Base-by-base conservation (phyloP, 2,888 invertebrate species). In the Cerastis leucographa region DNA sequence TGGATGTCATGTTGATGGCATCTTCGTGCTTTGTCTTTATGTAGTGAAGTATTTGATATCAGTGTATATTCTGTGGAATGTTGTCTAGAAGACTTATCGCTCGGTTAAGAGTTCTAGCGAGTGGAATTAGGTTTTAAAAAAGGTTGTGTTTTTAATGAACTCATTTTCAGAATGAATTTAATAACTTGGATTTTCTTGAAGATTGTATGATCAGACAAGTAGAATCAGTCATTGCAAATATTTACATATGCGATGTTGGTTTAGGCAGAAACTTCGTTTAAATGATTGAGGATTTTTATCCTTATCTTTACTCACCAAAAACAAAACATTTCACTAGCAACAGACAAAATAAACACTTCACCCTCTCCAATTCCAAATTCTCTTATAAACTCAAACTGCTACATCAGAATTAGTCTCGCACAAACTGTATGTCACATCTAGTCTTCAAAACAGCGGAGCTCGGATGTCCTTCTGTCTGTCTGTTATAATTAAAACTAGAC, bases 401-500 rank as follows among this genome's bases (percentile, higher is more conserved):
- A 19, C 64, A 29, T 71, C 71, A 54, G 68, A 78, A 83, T 80
- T 66, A 80, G 44, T 80, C 73, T n/a, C 25, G 29, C 64, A 73
- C 59, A 69, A 62, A 70, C 74, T 72, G 54, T 14, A 42, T 49
- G 74, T 81, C 79, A 76, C 67, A 78, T 78, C 79, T 83, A 80
- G 87, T 88, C 85, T 70, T 84, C 87, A 74, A 70, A 82, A 80
- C 87, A 83, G 76, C 62, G 81, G 9, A 51, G 70, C 82, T 86
- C 83, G 76, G 83, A 81, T 83, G 81, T 87, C 86, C 78, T 71
- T 79, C 85, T 70, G 82, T 85, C 81, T 76, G 85, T 87, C 86
- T 59, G 66, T 56, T 80, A 86, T 87, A 89, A 88, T 89, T 88
- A 88, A 88, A 87, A 85, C 81, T 85, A 87, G 83, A 78, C 81